A percentile compares a stretch with the other conserved stretches of the same genome.
Conservation (phyloP, 2,888 invertebrate genomes). For the Cryptocephalus moraei region DNA sequence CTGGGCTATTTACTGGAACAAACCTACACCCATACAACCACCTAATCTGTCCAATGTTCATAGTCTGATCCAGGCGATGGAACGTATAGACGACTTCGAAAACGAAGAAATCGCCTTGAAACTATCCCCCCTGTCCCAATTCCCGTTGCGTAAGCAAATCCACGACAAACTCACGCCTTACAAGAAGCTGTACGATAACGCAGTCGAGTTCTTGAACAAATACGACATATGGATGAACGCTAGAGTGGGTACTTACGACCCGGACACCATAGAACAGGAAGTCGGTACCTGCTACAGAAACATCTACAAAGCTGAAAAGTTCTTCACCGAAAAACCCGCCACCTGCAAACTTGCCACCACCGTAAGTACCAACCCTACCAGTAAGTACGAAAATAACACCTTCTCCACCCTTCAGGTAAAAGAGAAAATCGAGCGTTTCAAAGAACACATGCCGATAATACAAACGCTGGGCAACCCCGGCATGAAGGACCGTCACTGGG, state of each 20-base stretch:
- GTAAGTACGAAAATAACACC: background rate
- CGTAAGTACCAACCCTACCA: conserved; percentile 35
- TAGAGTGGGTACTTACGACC: conserved; percentile 74
- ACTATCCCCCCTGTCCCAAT: conserved; percentile 52
- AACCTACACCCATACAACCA: too few relatives aligned
- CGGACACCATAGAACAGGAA: conserved; percentile 79
- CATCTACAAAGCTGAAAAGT: conserved; percentile 81
- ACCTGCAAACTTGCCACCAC: conserved; percentile 61
- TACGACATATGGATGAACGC: conserved; percentile 77
- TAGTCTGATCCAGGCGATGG: conserved; percentile 61
- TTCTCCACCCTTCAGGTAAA: conserved; percentile 34
- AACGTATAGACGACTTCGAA: conserved; percentile 79
- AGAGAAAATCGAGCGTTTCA: conserved; percentile 75
- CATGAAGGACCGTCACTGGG: conserved; percentile 87
- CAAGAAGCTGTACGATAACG: conserved; percentile 81
- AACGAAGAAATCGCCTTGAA: conserved; percentile 88
- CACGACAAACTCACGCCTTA: conserved; percentile 76
- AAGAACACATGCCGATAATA: conserved; percentile 82
- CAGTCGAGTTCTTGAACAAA: conserved; percentile 75
- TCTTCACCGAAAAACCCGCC: conserved; percentile 66
- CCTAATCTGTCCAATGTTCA: background rate
- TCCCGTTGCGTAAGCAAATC: conserved; percentile 70
- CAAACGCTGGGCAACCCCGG: conserved; percentile 91
- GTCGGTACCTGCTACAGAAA: conserved; percentile 59
- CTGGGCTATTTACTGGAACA: too few relatives aligned